Conservation (phyloP, 2,113 vertebrate genomes). For the Thomomys bottae region DNA sequence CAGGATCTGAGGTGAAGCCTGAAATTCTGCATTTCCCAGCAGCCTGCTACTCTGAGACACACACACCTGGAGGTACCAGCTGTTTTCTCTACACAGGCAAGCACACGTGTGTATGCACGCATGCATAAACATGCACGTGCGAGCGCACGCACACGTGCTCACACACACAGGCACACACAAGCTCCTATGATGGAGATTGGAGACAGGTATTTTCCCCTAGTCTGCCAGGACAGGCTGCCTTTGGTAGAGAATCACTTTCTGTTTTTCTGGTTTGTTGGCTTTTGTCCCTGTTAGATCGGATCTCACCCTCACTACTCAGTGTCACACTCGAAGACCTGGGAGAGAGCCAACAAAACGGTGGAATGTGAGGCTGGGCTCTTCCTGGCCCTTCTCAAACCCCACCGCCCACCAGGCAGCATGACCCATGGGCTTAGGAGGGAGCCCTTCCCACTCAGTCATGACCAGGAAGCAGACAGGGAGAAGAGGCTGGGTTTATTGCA, state of each 20-base stretch:
- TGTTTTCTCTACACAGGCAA: neutral
- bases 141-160: neutral
- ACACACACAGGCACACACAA: neutral
- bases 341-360: neutral
- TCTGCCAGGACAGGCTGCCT: neutral
- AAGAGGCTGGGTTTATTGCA: neutral
- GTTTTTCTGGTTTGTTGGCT: neutral
- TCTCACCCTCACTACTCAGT: neutral
- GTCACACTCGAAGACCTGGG: neutral
- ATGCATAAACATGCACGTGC: neutral
- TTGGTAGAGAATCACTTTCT: constrained; percentile 23
- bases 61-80: neutral
- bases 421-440: neutral
- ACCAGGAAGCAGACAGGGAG: constrained; percentile 31
- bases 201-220: neutral
- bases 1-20: constrained; percentile 40
- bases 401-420: neutral
- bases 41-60: neutral
- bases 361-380: neutral
- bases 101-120: too few species aligned
- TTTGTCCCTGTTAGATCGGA: constrained; percentile 30
- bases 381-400: neutral
- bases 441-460: constrained; percentile 12
- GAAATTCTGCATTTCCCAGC: neutral
- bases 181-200: neutral